Evolutionary conservation across 2,797 vertebrate species (phyloP), one percentile per base, ranked within the genome.

Genomic region (Dendrocincla fuliginosa): DNA sequence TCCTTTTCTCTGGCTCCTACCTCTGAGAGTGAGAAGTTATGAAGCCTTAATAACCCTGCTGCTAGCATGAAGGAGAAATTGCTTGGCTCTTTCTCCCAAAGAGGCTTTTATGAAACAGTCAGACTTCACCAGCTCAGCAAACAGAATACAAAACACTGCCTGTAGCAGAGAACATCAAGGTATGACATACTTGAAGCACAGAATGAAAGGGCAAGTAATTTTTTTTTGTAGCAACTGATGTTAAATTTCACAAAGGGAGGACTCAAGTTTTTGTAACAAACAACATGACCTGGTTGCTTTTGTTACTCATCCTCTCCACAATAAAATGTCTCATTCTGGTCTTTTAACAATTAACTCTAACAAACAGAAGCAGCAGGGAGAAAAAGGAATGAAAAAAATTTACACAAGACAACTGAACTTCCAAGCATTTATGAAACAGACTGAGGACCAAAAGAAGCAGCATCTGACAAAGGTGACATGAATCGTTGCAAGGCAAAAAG

Each of bases 71-170:
- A 94, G 71, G 56, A 95, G 81, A 78, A 87, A 95, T 83, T 81
- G 76, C 69, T 86, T 92, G 55, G 41, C 64, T 96, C 49, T 23
- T 67, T 84, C 63, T 94, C 69, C 95, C 78, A 79, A 32, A 64
- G 75, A 95, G 91, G 42, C 42, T 87, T 91, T 96, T 90, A 94
- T 89, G 93, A 86, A 89, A 85, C 82, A 68, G 41, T 95, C 69
- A 69, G 63, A 63, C 52, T 75, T 74, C 59, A 71, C 41, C 76
- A 90, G 61, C 60, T 95, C 87, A 80, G 77, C 79, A 91, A 77
- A 87, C 17, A 83, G 39, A 90, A 90, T 22, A 84, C 67, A 83
- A 94, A 95, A 80, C 41, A 30, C 68, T 74, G 86, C 75, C 63
- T 74, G 73, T 47, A 89, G 87, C 73, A 57, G 52, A 79, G 52